phyloP scores from a whole-genome alignment of 2,797 vertebrate species.

The Bovichtus variegatus region DNA sequence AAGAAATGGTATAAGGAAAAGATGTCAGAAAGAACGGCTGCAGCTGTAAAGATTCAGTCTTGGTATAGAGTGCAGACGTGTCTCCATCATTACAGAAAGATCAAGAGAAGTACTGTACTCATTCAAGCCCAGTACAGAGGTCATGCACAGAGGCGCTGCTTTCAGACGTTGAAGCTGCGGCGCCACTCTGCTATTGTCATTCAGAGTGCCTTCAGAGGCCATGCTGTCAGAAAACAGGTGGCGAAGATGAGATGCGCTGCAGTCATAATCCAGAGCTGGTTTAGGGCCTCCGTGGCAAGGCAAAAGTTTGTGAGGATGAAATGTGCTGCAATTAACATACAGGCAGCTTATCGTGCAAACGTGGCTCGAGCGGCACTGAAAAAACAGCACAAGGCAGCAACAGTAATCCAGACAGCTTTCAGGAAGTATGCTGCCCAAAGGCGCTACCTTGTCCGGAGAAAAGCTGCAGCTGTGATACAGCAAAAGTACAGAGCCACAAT shows the following conservation, averaged over 20 bases:
- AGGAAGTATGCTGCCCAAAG: slow-evolving; percentile 77
- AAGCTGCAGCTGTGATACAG: slow-evolving; percentile 83
- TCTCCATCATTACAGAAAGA: slow-evolving; percentile 68
- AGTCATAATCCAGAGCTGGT: slow-evolving; percentile 89
- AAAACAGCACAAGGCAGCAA: slow-evolving; percentile 76
- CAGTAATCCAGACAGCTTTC: slow-evolving; percentile 87
- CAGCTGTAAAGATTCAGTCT: slow-evolving; percentile 89
- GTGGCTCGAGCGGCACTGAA: slow-evolving; percentile 77
- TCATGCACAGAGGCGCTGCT: slow-evolving; percentile 63
- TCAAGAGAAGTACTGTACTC: slow-evolving; percentile 76
- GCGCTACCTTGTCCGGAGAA: slow-evolving; percentile 71
- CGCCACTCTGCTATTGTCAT: slow-evolving; percentile 84
- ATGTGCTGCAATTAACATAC: slow-evolving; percentile 82
- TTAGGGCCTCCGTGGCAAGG: slow-evolving; percentile 78
- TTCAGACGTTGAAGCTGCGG: slow-evolving; percentile 68
- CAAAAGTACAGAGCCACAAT: slow-evolving; percentile 82
- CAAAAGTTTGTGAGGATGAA: slow-evolving; percentile 78
- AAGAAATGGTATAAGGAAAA: slow-evolving; percentile 81
- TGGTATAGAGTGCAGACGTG: slow-evolving; percentile 89
- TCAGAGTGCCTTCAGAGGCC: slow-evolving; percentile 87
- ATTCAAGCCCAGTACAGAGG: slow-evolving; percentile 89
- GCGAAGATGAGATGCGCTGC: slow-evolving; percentile 71
- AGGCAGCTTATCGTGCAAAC: slow-evolving; percentile 87
- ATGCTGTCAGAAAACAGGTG: slow-evolving; percentile 72
- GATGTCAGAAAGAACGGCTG: slow-evolving; percentile 55